Evolutionary conservation across 2,113 vertebrate genomes (phyloP).

Genomic region (Leucosticte australis): DNA sequence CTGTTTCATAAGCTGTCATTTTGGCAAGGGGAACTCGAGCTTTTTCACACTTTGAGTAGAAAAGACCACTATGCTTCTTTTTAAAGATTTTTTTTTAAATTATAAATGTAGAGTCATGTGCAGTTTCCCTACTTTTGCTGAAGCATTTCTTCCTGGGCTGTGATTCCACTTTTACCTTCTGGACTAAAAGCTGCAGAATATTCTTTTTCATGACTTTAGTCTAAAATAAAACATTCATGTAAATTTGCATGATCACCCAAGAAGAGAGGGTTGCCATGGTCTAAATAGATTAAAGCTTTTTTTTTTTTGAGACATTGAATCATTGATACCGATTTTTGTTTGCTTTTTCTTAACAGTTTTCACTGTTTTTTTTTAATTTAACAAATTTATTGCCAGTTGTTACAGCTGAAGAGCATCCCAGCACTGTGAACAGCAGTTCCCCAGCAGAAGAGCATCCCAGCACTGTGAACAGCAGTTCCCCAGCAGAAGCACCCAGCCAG

Average conservation of each 20-base stretch:
- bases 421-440: neutral
- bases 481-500: neutral
- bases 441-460: neutral
- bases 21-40: neutral
- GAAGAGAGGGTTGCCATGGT: neutral
- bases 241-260: neutral
- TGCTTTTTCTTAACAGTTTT: neutral
- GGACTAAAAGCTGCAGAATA: neutral
- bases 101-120: neutral
- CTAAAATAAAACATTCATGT: neutral
- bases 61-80: neutral
- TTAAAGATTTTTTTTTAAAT: neutral
- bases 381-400: neutral
- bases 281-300: neutral
- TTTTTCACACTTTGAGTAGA: neutral
- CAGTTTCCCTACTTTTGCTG: neutral
- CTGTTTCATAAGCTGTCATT: neutral
- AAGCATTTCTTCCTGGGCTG: neutral
- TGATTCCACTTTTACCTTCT: neutral
- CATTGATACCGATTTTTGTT: neutral
- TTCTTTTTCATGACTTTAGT: neutral
- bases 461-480: neutral
- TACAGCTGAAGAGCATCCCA: neutral
- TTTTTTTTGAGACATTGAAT: neutral
- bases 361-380: neutral